Percentiles rank a stretch among this genome's conserved stretches.
phyloP scores from a whole-genome alignment of 2,888 invertebrate species.

The Molanna angustata region DNA sequence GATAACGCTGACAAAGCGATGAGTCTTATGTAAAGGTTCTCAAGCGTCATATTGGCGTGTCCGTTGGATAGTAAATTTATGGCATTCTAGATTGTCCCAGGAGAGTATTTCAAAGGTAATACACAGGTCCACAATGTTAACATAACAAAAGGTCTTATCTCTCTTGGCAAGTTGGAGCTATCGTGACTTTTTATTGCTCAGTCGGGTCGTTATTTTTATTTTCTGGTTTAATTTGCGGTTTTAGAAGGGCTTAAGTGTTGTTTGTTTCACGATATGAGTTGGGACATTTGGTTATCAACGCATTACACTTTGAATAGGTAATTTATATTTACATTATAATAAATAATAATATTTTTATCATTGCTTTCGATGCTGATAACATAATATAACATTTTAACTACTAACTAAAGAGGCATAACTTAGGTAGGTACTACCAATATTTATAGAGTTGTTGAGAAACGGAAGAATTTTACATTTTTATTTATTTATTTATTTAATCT shows the following conservation, averaged over 20 bases:
- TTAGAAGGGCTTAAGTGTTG: conserved; percentile 18
- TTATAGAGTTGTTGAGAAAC: too few species aligned
- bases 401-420: too few species aligned
- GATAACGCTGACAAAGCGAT: conserved; percentile 3
- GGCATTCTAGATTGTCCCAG: conserved; percentile 10
- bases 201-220: conserved; percentile 22
- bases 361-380: too few species aligned
- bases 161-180: not conserved
- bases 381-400: too few species aligned
- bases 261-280: too few species aligned
- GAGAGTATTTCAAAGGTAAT: conserved; percentile 21
- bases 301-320: too few species aligned
- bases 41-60: conserved; percentile 7
- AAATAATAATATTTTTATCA: too few species aligned
- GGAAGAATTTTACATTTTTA: too few species aligned
- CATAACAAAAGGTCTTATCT: conserved; percentile 9
- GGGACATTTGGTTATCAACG: too few species aligned
- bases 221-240: conserved; percentile 7
- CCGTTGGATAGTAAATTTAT: conserved; percentile 1
- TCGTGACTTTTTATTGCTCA: conserved; percentile 6
- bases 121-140: conserved; percentile 2
- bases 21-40: not conserved
- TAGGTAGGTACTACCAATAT: too few species aligned
- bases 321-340: too few species aligned
- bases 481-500: too few species aligned